These are phyloP conservation scores for Garrulus glandarius DNA, from an alignment of 2,797 vertebrate species.

Conservation along the genomic window DNA sequence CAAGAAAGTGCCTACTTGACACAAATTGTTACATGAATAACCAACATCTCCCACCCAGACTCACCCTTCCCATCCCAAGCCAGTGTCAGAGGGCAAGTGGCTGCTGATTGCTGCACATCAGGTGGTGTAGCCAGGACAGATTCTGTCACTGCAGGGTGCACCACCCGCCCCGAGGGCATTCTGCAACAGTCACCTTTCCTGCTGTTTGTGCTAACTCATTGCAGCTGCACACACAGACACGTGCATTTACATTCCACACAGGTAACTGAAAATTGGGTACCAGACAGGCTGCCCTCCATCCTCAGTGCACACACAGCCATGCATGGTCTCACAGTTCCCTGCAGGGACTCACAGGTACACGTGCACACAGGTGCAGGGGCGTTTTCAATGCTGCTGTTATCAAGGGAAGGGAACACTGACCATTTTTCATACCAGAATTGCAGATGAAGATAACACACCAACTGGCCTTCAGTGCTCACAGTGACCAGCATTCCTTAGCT, in stretches of 20 bases:
- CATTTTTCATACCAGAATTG: neutral
- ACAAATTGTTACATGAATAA: conserved; percentile 38
- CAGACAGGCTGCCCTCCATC: neutral
- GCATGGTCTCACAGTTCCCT: fast-evolving
- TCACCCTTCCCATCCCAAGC: neutral
- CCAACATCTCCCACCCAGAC: neutral
- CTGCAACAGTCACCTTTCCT: neutral
- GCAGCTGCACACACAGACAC: neutral
- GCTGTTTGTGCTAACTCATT: neutral
- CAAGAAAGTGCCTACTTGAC: neutral
- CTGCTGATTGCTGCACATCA: neutral
- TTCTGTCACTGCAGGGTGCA: neutral
- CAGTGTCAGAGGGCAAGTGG: neutral
- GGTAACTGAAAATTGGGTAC: fast-evolving
- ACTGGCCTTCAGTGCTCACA: neutral
- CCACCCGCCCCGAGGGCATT: neutral
- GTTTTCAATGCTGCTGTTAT: fast-evolving
- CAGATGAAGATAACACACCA: neutral
- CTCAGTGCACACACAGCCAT: neutral
- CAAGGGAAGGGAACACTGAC: neutral
- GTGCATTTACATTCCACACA: fast-evolving
- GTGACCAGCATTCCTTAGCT: neutral
- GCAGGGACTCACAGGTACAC: neutral
- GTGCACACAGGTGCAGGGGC: neutral
- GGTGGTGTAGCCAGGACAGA: neutral